A percentile compares a stretch with the other conserved stretches of the same genome.
Evolutionary conservation across 2,113 vertebrate species (phyloP).

Genomic region (Spermophilus dauricus): DNA sequence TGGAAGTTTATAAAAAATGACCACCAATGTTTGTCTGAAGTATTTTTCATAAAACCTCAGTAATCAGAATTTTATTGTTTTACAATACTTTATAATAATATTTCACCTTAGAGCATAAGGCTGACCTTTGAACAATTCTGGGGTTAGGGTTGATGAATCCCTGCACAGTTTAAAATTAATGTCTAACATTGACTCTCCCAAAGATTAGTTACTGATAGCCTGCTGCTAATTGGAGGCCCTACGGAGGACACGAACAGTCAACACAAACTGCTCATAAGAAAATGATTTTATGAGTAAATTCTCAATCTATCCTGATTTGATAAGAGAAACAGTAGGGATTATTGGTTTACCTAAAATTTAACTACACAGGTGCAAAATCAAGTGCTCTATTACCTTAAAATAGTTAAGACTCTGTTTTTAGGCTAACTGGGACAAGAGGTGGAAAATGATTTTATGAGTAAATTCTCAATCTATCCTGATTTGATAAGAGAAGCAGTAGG

Average conservation of each 20-base stretch:
- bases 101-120: no score
- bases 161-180: neutral
- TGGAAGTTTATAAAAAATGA: no score
- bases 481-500: neutral
- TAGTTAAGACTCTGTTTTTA: neutral
- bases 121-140: neutral
- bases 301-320: neutral
- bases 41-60: no score
- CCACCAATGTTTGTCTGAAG: no score
- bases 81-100: no score
- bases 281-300: neutral
- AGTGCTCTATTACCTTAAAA: neutral
- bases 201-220: neutral
- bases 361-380: neutral
- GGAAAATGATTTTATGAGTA: neutral
- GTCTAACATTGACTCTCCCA: neutral
- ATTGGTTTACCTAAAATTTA: slow-evolving; percentile 8
- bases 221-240: neutral
- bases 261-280: neutral
- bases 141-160: neutral
- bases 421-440: neutral
- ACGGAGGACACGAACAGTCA: neutral
- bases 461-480: neutral
- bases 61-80: no score
- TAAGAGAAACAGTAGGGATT: neutral